A percentile compares a stretch with the other conserved stretches of the same genome.
phyloP scores from a whole-genome alignment of 2,113 vertebrate genomes.

The Sialia sialis region DNA sequence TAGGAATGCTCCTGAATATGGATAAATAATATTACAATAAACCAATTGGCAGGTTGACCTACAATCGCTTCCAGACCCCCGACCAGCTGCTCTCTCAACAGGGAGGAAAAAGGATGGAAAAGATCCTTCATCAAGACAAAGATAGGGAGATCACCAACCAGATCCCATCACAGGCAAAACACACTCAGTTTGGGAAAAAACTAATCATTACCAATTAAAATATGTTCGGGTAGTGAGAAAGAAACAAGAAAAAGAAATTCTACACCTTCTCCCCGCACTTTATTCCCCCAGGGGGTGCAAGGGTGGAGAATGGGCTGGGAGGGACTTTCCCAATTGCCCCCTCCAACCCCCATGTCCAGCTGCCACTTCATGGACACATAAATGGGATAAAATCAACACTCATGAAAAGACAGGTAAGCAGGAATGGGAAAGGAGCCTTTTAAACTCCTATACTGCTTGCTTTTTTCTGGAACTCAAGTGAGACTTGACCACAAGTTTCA shows the following conservation, averaged over 20 bases:
- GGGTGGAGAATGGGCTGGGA: not conserved
- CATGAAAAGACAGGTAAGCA: not conserved
- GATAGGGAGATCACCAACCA: not conserved
- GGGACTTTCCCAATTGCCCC: not conserved
- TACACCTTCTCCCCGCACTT: not conserved
- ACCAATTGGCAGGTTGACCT: not conserved
- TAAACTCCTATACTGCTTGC: not conserved
- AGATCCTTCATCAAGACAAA: not conserved
- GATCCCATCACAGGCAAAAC: not conserved
- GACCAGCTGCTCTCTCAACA: not conserved
- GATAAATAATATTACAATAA: not conserved
- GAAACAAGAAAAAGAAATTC: not conserved
- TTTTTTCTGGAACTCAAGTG: not conserved
- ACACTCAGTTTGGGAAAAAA: not conserved
- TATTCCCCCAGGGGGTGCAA: not conserved
- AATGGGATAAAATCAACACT: not conserved
- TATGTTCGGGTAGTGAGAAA: not conserved
- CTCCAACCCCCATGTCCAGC: not conserved
- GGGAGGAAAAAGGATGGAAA: not conserved
- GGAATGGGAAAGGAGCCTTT: not conserved
- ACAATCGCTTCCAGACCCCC: not conserved
- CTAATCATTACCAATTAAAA: not conserved
- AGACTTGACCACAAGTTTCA: not conserved
- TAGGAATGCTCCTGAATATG: not conserved
- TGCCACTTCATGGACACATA: fast-evolving